These are phyloP conservation scores for Campopleginae sp. DNA, from an alignment of 2,888 invertebrate genomes.

Conservation along the genomic window DNA sequence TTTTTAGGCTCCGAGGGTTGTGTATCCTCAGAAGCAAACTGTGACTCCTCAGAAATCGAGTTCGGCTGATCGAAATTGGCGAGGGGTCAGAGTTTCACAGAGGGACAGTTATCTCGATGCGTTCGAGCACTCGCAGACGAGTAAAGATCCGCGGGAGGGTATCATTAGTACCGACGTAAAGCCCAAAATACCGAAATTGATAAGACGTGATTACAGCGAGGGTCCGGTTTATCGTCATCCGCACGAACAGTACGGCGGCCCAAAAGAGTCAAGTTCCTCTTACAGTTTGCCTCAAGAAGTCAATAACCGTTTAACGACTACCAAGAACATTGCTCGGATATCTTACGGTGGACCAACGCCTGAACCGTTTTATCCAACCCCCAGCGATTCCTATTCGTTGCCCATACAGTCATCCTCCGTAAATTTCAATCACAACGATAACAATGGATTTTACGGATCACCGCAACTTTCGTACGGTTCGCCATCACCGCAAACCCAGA, in stretches of 20 bases:
- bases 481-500: conserved; percentile 39
- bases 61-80: conserved; percentile 59
- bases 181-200: conserved; percentile 68
- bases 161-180: conserved; percentile 67
- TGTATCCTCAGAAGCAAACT: conserved; percentile 30
- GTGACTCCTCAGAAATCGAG: conserved; percentile 33
- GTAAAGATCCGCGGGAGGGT: conserved; percentile 81
- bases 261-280: conserved; percentile 59
- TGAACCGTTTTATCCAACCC: conserved; percentile 67
- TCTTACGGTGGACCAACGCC: conserved; percentile 60
- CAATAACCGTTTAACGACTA: conserved; percentile 65
- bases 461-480: conserved; percentile 69
- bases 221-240: conserved; percentile 74
- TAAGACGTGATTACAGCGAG: conserved; percentile 74
- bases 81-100: conserved; percentile 65
- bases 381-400: conserved; percentile 73
- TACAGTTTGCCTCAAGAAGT: conserved; percentile 68
- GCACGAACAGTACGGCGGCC: conserved; percentile 58
- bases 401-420: conserved; percentile 69
- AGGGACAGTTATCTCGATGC: conserved; percentile 88
- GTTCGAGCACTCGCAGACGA: conserved; percentile 86
- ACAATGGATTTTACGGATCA: conserved; percentile 64
- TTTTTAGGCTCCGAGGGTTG: conserved; percentile 44
- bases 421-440: conserved; percentile 68
- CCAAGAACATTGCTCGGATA: conserved; percentile 69